These are phyloP conservation scores for Hypotaenidia okinawae DNA, from an alignment of 2,797 vertebrate genomes.

Conservation along the genomic window DNA sequence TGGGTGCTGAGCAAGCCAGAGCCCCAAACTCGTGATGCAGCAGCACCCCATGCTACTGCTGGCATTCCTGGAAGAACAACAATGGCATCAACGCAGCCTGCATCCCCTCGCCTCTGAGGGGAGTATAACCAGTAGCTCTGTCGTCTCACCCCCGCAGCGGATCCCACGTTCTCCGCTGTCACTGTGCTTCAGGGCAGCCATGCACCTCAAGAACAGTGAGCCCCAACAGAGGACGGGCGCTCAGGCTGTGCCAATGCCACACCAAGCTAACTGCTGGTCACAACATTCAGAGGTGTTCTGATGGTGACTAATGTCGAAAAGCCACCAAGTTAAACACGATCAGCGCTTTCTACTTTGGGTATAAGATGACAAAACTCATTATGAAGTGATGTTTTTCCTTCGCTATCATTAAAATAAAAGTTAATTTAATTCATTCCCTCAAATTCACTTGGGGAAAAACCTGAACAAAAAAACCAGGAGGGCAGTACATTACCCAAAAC, in stretches of 20 bases:
- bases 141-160: neutral
- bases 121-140: rapidly evolving
- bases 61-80: neutral
- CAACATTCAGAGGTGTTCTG: neutral
- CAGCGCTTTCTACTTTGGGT: neutral
- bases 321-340: neutral
- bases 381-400: neutral
- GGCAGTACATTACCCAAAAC: neutral
- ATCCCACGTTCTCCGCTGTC: neutral
- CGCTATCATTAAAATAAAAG: neutral
- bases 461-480: neutral
- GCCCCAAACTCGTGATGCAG: neutral
- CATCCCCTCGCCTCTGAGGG: neutral
- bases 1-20: neutral
- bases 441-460: neutral
- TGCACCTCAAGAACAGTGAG: rapidly evolving
- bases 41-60: neutral
- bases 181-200: neutral
- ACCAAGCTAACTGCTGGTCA: neutral
- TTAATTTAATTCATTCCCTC: neutral
- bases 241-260: neutral
- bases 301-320: neutral
- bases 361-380: neutral
- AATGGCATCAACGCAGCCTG: neutral
- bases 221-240: neutral